Evolutionary conservation across 30 jellyfish, hydroid and myxozoan species (phyloP).

Genomic region (Aurelia coerulea): DNA sequence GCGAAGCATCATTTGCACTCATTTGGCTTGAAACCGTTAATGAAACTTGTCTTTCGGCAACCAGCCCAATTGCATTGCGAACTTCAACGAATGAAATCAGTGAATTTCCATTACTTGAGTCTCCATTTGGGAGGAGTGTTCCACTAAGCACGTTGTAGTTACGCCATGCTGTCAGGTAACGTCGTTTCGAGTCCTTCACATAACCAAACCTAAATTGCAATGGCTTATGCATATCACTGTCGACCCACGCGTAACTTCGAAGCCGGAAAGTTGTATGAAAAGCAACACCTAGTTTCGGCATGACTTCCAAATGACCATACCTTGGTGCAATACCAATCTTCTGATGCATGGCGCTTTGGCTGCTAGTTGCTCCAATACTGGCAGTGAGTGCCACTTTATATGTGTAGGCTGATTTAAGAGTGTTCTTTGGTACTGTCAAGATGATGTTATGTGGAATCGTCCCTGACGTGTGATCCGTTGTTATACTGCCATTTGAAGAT

Average conservation of each 20-base stretch:
- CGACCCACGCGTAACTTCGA: constrained; percentile 48
- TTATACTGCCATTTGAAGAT: constrained; percentile 18
- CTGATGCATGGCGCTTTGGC: constrained; percentile 4
- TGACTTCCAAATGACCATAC: constrained; percentile 16
- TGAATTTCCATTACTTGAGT: constrained; percentile 10
- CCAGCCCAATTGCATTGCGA: constrained; percentile 27
- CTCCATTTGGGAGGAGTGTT: constrained; percentile 34
- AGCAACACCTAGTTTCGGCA: constrained; percentile 45
- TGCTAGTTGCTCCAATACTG: neutral
- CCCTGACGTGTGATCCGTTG: constrained; percentile 3
- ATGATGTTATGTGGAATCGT: neutral
- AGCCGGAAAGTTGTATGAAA: constrained; percentile 51
- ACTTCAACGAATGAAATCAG: constrained; percentile 38
- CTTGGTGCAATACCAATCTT: constrained; percentile 31
- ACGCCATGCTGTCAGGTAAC: constrained; percentile 50
- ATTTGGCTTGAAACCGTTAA: constrained; percentile 8
- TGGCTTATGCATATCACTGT: constrained; percentile 10
- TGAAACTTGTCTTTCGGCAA: constrained; percentile 4
- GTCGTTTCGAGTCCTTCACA: neutral
- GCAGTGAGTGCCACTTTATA: constrained; percentile 35
- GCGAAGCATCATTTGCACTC: neutral
- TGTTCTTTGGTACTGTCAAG: constrained; percentile 13
- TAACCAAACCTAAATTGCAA: constrained; percentile 52
- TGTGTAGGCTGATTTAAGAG: constrained; percentile 16
- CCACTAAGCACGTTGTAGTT: constrained; percentile 19